Evolutionary conservation across 2,888 invertebrate genomes (phyloP).

Genomic region (Conchocele bisecta): DNA sequence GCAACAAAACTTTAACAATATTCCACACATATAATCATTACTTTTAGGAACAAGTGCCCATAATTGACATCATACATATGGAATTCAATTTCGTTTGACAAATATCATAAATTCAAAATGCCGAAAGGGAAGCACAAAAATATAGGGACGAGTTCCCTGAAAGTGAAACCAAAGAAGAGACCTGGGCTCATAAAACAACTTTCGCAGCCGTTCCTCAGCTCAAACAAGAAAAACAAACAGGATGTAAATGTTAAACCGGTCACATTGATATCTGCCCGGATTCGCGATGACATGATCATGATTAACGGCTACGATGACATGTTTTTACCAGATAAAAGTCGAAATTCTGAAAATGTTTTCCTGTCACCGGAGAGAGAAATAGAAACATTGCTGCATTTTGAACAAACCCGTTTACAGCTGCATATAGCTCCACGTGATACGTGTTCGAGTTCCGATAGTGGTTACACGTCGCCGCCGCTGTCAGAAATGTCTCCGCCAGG

Average conservation of each 20-base stretch:
- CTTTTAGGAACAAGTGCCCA: too few relatives aligned
- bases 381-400: constrained; percentile 38
- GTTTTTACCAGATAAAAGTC: constrained; percentile 43
- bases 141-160: constrained; percentile 51
- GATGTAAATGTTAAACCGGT: constrained; percentile 4
- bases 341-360: constrained; percentile 36
- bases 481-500: too few relatives aligned
- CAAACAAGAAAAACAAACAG: constrained; percentile 52
- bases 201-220: constrained; percentile 51
- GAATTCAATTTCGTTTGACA: too few relatives aligned
- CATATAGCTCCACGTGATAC: constrained; percentile 36
- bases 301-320: constrained; percentile 55
- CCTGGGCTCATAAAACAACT: constrained; percentile 56
- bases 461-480: constrained; percentile 51
- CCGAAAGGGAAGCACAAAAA: constrained; percentile 39
- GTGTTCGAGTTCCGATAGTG: constrained; percentile 52
- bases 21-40: too few relatives aligned
- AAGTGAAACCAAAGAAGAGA: constrained; percentile 56
- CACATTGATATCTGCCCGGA: constrained; percentile 17
- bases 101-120: neutral
- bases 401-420: constrained; percentile 26
- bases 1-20: too few relatives aligned
- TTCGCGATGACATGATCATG: constrained; percentile 42
- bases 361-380: constrained; percentile 41
- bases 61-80: too few relatives aligned